These are phyloP conservation scores for Camponotus pennsylvanicus DNA, from an alignment of 1,140 invertebrate genomes.

Conservation along the genomic window DNA sequence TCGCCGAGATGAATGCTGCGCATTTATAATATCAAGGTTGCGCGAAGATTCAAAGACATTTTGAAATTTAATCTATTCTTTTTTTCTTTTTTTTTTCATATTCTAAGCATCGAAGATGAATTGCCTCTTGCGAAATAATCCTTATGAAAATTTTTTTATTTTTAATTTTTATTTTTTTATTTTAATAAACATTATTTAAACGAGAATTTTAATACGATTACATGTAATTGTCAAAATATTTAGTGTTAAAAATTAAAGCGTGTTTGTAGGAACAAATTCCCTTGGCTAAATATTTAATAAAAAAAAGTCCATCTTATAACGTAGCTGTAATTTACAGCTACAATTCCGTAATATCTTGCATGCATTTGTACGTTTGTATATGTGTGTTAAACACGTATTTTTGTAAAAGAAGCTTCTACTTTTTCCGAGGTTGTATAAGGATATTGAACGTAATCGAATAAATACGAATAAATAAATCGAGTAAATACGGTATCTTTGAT, in stretches of 20 bases:
- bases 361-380: too few relatives aligned
- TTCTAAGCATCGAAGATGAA: background rate
- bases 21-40: constrained; percentile 2
- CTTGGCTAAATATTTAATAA: background rate
- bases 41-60: background rate
- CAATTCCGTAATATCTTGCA: background rate
- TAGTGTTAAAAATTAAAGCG: background rate
- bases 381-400: background rate
- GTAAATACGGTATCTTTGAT: constrained; percentile 30
- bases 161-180: background rate
- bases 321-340: background rate
- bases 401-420: background rate
- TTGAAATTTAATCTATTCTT: background rate
- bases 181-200: background rate
- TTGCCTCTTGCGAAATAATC: background rate
- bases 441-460: constrained; percentile 9
- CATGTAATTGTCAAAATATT: background rate
- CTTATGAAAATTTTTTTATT: too few relatives aligned
- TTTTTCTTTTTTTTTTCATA: too few relatives aligned
- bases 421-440: background rate
- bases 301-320: background rate
- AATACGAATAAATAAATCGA: background rate
- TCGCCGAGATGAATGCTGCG: background rate
- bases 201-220: background rate
- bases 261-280: background rate